These are phyloP conservation scores for Panurus biarmicus DNA, from an alignment of 2,113 vertebrate species.

Conservation along the genomic window DNA sequence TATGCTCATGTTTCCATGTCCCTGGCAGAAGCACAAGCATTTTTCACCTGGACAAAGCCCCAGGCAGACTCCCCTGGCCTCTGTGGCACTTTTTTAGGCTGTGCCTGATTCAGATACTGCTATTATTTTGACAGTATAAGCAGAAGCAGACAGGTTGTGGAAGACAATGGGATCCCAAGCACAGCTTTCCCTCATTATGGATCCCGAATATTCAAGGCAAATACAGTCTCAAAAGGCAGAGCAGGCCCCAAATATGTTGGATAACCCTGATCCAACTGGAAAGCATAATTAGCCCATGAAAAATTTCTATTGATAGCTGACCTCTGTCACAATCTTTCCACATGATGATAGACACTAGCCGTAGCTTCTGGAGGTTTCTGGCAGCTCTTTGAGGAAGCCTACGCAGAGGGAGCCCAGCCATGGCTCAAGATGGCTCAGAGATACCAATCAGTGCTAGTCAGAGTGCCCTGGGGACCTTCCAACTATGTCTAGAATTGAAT, in stretches of 20 bases:
- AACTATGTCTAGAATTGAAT: not conserved
- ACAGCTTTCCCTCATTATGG: not conserved
- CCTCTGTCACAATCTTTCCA: not conserved
- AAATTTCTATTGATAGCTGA: not conserved
- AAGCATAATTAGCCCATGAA: not conserved
- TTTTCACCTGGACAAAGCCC: not conserved
- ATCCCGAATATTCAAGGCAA: not conserved
- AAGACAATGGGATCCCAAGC: not conserved
- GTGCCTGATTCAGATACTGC: not conserved
- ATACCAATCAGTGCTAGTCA: not conserved
- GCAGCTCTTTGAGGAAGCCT: not conserved
- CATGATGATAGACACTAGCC: not conserved
- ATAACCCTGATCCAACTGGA: not conserved
- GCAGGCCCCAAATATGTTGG: not conserved
- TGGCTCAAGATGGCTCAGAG: not conserved
- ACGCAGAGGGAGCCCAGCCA: not conserved
- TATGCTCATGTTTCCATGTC: not conserved
- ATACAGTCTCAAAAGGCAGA: not conserved
- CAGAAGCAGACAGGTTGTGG: not conserved
- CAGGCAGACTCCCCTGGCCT: not conserved
- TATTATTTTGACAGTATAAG: not conserved
- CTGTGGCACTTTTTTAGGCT: not conserved
- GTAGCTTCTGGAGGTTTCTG: not conserved
- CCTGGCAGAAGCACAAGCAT: not conserved
- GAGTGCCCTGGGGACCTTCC: not conserved